These are phyloP conservation scores for Caenorhabditis brenneri DNA, from an alignment of 1,140 invertebrate genomes.

Conservation along the genomic window DNA sequence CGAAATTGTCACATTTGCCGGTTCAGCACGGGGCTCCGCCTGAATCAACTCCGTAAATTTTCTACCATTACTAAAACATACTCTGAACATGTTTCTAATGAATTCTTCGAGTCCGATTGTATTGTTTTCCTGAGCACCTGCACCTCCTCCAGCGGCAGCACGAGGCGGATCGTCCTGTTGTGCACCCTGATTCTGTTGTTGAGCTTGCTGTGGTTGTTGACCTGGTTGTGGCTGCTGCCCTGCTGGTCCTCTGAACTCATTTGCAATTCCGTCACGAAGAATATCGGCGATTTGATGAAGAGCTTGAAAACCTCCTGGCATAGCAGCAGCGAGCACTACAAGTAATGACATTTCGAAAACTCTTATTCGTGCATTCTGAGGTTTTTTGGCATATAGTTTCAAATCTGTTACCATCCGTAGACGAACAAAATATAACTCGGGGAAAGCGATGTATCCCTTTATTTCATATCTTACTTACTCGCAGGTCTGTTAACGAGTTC, in stretches of 20 bases:
- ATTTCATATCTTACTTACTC: not conserved
- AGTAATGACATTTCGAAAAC: no score
- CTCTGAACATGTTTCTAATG: conserved; percentile 8
- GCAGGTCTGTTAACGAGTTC: not conserved
- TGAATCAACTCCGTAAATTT: no score
- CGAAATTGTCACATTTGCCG: not conserved
- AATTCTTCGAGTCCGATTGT: not conserved
- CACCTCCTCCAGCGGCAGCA: not conserved
- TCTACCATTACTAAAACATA: no score
- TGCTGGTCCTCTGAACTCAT: not conserved
- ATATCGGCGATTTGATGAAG: not conserved
- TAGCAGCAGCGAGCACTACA: not conserved
- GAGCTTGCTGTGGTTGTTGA: not conserved
- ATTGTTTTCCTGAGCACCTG: not conserved
- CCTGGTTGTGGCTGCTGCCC: not conserved
- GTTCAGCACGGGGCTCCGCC: not conserved
- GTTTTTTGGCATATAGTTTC: no score
- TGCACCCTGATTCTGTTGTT: not conserved
- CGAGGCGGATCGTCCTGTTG: not conserved
- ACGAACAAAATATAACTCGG: no score
- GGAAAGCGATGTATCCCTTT: no score
- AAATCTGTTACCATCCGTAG: no score
- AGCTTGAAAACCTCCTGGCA: not conserved
- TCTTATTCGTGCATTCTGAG: no score
- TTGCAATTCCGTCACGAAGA: not conserved